These are phyloP conservation scores for Gari tellinella DNA, from an alignment of 2,888 invertebrate species.

Conservation along the genomic window DNA sequence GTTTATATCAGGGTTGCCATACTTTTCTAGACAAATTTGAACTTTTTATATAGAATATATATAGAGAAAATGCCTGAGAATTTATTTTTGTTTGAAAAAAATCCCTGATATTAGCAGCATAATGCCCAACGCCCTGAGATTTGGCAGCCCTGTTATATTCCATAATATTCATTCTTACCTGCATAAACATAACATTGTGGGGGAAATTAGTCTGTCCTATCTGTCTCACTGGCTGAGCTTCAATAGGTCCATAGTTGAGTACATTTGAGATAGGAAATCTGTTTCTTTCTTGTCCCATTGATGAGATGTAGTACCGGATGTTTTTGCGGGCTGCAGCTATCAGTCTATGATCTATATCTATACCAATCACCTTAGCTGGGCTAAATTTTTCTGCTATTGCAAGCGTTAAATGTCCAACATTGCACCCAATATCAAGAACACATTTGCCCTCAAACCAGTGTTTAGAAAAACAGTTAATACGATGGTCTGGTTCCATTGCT, in stretches of 20 bases:
- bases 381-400: slow-evolving; percentile 94
- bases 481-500: slow-evolving; percentile 90
- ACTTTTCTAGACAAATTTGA: too few relatives aligned
- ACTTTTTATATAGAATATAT: too few relatives aligned
- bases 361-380: slow-evolving; percentile 94
- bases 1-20: too few relatives aligned
- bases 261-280: slow-evolving; percentile 95
- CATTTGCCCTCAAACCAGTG: slow-evolving; percentile 95
- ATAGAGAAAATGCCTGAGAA: too few relatives aligned
- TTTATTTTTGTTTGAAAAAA: too few relatives aligned
- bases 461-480: slow-evolving; percentile 92
- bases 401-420: slow-evolving; percentile 97
- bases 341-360: slow-evolving; percentile 96
- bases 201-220: slow-evolving; percentile 88
- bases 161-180: too few relatives aligned
- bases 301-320: slow-evolving; percentile 88
- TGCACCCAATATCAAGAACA: slow-evolving; percentile 98
- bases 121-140: too few relatives aligned
- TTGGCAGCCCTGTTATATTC: too few relatives aligned
- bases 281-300: slow-evolving; percentile 66
- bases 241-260: slow-evolving; percentile 92
- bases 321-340: slow-evolving; percentile 91
- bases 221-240: slow-evolving; percentile 79
- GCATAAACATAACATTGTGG: slow-evolving; percentile 94
- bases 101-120: too few relatives aligned